Evolutionary conservation across 2,113 vertebrate species (phyloP), one percentile per base, ranked within the genome.

Genomic region (Blennius ocellaris): DNA sequence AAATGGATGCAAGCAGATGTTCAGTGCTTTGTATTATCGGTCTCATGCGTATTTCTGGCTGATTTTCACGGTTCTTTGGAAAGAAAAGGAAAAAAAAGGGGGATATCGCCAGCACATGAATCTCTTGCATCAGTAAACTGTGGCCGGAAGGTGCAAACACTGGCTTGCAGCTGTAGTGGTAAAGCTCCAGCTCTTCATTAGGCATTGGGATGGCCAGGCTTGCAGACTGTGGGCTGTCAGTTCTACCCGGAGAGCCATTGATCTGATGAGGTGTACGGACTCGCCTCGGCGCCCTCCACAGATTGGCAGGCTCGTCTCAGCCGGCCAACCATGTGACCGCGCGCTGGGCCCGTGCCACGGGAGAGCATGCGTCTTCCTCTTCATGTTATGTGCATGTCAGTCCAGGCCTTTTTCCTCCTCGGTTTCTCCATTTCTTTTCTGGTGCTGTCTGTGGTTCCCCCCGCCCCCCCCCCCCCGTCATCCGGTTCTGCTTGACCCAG

Each of bases 331-430:
- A 52, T 14, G 66, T 73, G 73, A 65, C 50, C 30, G 11, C 21
- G 21, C 2, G 21, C 47, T 15, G 69, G 69, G 59, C 49, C 64
- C 5, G 49, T 8, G 62, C 76, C 75, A 69, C 76, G 68, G 77
- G 74, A 83, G 75, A 87, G 87, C 90, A 88, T 92, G 89, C 30
- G 50, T 77, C 77, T 83, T 71, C 85, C 85, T 81, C 59, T 63
- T 81, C 67, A 8, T 89, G 81, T 86, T 76, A 69, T 82, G 76
- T 91, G 93, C 92, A 93, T 93, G 92, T 80, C 80, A 45, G 78
- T 78, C 69, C 65, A 71, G 76, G 70, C 78, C 78, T 54, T 62
- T 14, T 48, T 73, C 70, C 66, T 59, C 60, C 21, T 78, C 53
- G 8, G 60, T 67, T 58, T 44, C 59, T 64, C 48, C 38, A 5